Base-by-base conservation (phyloP, 2,888 invertebrate genomes). In the Caenorhabditis angaria region DNA sequence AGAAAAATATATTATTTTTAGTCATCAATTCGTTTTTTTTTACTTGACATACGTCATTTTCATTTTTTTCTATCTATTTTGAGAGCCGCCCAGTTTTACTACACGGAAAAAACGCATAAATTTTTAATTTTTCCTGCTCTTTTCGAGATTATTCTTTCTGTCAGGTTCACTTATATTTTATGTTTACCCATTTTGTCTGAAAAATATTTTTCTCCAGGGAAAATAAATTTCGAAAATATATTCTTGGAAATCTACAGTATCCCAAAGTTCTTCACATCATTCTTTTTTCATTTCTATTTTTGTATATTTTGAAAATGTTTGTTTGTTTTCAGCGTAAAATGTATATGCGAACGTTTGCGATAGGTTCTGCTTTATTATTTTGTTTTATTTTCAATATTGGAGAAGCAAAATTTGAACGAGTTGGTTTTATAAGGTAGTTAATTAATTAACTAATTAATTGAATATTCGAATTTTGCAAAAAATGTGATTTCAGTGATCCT, bases 401-500 rank as follows among this genome's bases (percentile, higher is more conserved):
- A 18, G 64, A 67, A 1, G 64, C 67, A 25, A 67, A 65, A 20
- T 72, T 64, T 61, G 72, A 72, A 65, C 63, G 72, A 53, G 66
- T 72, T 32, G 72, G 72, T 47, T 72, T 64, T 35, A 61, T 72
- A 0, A 71, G 71, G 71, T 71, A 20, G 20, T n/a, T n/a, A n/a
- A n/a, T n/a, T n/a, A n/a, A n/a, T n/a, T n/a, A n/a, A n/a, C n/a
- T n/a, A n/a, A n/a, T n/a, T n/a, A n/a, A n/a, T n/a, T n/a, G n/a
- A n/a, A n/a, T 48, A 48, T 8, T n/a, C 5, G 25, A 51, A 24
- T 22, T 51, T 51, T 51, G 22, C 25, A 4, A 51, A 4, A 51
- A 24, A 22, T 51, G 6, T 32, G 12, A 1, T 65, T 77, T 14
- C 66, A 78, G 78, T 65, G 78, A 78, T 53, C 78, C 78, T 18